Conservation (phyloP, 2,797 vertebrate species). For the Hypotaenidia okinawae region DNA sequence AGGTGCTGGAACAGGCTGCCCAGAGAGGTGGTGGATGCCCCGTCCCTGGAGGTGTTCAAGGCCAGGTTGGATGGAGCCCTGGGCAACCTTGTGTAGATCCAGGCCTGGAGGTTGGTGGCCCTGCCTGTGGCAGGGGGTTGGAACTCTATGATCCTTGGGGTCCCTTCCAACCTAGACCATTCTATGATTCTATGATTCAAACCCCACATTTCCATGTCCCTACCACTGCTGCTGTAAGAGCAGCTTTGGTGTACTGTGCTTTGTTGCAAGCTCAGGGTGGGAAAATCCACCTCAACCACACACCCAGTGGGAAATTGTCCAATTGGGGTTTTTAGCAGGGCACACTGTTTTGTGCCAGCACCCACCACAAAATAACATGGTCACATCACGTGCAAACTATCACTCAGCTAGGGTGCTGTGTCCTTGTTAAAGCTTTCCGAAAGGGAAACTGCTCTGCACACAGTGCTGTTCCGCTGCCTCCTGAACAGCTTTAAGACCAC, state of each 20-base stretch:
- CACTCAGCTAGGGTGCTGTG: neutral
- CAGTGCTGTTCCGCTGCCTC: neutral
- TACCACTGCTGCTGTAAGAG: neutral
- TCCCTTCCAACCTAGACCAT: too few species aligned
- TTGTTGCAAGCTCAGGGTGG: neutral
- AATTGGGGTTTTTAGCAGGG: conserved; percentile 50
- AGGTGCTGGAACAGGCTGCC: too few species aligned
- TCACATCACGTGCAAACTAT: neutral
- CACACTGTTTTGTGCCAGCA: conserved; percentile 36
- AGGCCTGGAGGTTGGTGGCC: too few species aligned
- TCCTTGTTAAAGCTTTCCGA: conserved; percentile 1
- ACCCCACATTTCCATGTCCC: neutral
- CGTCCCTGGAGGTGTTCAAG: too few species aligned
- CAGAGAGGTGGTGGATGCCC: too few species aligned
- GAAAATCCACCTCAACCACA: conserved; percentile 12
- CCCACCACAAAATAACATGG: neutral
- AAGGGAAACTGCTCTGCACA: neutral
- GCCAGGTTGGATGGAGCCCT: too few species aligned
- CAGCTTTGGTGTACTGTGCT: neutral
- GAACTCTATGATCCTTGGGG: too few species aligned
- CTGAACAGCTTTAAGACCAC: neutral
- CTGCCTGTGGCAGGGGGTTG: too few species aligned
- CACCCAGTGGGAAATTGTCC: neutral
- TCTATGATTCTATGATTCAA: neutral
- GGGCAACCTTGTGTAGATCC: too few species aligned